phyloP scores from a whole-genome alignment of 2,888 invertebrate genomes.

The Lasioglossum vierecki region DNA sequence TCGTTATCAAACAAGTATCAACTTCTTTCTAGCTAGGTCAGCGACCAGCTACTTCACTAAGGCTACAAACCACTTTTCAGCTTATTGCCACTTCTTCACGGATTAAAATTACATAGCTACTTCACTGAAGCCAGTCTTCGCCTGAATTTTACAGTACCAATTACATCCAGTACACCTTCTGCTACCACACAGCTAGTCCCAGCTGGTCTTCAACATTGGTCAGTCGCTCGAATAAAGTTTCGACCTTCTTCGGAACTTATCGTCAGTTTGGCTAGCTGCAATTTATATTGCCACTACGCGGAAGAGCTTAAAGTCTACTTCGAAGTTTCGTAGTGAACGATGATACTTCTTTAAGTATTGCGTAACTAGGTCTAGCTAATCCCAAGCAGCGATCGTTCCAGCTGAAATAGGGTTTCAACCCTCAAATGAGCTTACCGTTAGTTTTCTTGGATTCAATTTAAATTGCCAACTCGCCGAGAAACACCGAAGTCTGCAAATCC shows the following conservation, averaged over 20 bases:
- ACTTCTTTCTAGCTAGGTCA: no score
- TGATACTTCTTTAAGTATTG: neutral
- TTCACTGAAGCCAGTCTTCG: neutral
- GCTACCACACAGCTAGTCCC: neutral
- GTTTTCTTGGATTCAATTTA: neutral
- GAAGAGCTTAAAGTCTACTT: neutral
- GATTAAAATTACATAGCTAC: neutral
- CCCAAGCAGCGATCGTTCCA: neutral
- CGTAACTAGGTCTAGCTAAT: neutral
- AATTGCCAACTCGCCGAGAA: neutral
- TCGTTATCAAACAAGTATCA: no score
- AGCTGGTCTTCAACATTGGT: no score
- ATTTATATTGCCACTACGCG: neutral
- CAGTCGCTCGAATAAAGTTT: neutral
- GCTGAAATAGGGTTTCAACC: neutral
- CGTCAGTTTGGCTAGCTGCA: neutral
- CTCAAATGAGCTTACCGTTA: neutral
- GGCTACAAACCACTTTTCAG: neutral
- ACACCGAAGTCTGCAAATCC: neutral
- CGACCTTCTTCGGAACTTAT: neutral
- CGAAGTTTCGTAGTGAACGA: neutral
- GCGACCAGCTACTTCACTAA: no score
- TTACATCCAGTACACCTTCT: neutral
- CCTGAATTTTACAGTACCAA: neutral
- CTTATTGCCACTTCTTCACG: neutral